These are phyloP conservation scores for Pseudorectes ferrugineus DNA, from an alignment of 2,113 vertebrate genomes.

Conservation along the genomic window DNA sequence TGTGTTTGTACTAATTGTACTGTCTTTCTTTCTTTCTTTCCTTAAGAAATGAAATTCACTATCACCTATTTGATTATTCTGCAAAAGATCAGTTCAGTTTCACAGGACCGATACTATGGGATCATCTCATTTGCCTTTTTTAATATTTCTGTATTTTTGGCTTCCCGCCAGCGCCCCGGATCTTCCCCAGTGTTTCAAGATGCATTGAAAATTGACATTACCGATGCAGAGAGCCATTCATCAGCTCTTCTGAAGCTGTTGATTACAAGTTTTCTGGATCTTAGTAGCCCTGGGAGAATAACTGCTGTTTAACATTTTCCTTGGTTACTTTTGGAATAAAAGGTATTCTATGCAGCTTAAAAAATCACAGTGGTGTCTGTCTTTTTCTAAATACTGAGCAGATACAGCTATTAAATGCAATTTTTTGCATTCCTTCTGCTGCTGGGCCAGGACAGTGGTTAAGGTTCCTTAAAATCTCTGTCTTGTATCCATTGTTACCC, in stretches of 20 bases:
- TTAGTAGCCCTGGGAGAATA: neutral
- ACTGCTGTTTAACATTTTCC: neutral
- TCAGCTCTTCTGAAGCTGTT: slow-evolving; percentile 2
- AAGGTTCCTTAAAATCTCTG: neutral
- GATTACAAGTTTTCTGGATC: neutral
- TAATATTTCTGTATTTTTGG: neutral
- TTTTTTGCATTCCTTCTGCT: neutral
- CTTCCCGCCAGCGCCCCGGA: neutral
- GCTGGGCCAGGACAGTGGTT: neutral
- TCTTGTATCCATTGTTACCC: neutral
- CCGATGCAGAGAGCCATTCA: neutral
- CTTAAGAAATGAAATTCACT: neutral
- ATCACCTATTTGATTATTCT: neutral
- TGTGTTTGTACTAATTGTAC: neutral
- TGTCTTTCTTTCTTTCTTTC: neutral
- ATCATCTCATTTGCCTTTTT: neutral
- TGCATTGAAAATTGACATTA: neutral
- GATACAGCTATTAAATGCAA: neutral
- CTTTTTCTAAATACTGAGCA: neutral
- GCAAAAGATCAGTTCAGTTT: neutral
- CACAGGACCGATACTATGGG: neutral
- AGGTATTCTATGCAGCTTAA: neutral
- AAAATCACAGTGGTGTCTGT: neutral
- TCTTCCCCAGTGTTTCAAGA: neutral
- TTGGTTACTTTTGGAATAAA: neutral